Evolutionary conservation across 2,888 invertebrate genomes (phyloP).

Genomic region (Cerceris ruficornis): DNA sequence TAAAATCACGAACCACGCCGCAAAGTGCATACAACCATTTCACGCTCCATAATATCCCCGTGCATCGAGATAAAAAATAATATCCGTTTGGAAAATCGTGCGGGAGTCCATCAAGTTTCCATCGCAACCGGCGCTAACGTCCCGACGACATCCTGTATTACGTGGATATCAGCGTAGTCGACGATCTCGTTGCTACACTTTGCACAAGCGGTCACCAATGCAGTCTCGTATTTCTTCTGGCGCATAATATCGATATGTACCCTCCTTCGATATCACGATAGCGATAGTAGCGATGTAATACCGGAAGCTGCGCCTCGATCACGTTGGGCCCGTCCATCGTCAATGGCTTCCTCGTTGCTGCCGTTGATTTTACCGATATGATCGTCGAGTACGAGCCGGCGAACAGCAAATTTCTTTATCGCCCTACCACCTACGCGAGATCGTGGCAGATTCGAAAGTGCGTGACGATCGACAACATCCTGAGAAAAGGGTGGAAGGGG

Average conservation of each 20-base stretch:
- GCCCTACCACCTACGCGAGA: conserved; percentile 50
- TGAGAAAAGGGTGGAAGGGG: neutral
- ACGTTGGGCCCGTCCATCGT: conserved; percentile 63
- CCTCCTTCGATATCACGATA: conserved; percentile 60
- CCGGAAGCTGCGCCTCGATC: conserved; percentile 70
- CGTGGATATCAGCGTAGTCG: conserved; percentile 35
- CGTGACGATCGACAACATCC: conserved; percentile 28
- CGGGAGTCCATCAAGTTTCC: conserved; percentile 4
- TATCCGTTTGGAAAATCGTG: no score
- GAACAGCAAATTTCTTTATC: conserved; percentile 55
- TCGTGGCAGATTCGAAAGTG: conserved; percentile 43
- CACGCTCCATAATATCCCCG: no score
- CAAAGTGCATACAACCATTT: no score
- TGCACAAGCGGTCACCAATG: conserved; percentile 35
- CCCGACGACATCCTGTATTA: conserved; percentile 42
- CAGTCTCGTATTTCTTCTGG: conserved; percentile 51
- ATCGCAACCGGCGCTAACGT: conserved; percentile 37
- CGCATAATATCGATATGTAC: conserved; percentile 59
- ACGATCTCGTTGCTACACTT: conserved; percentile 39
- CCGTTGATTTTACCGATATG: conserved; percentile 43
- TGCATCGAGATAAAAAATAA: no score
- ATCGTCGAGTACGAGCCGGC: conserved; percentile 31
- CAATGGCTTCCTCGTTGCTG: conserved; percentile 56
- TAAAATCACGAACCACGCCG: no score
- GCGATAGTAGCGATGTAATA: conserved; percentile 63